Base-by-base conservation (phyloP, 2,113 vertebrate species). In the Microcebus jonahi region DNA sequence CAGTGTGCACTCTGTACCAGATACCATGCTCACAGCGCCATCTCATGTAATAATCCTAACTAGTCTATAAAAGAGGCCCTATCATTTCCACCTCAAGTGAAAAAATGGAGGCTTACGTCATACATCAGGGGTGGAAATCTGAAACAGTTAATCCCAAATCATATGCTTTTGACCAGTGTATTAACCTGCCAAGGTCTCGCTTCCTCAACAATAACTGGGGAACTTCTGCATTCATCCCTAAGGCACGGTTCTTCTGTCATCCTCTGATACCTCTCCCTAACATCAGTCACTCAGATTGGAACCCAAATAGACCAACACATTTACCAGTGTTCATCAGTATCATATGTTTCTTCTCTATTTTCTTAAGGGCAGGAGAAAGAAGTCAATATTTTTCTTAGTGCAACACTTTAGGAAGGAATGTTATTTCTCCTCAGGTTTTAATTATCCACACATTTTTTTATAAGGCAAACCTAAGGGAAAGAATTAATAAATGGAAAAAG, bases 401-500 rank as follows among this genome's bases (percentile, higher is more conserved):
- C 4, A 94, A 81, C 34, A 67, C 10, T 50, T 96, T n/a, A 93
- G 39, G 36, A 96, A 94, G 6, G 2, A 89, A 8, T 93, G 17
- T 71, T 96, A 87, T 89, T 92, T 93, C 45, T 73, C 29, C 3
- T 42, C 10, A 57, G 45, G 34, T 89, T 96, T 97, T 97, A 97
- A 95, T 96, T 94, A 97, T 36, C 23, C 17, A 59, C 13, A 83
- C 10, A 6, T 83, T 59, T 17, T 17, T 48, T 90, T 80, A 68
- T 50, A 97, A 83, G 42, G 12, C 36, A 95, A 97, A 89, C 73
- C 86, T 93, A 91, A 76, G 89, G 77, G 94, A 76, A 89, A 90
- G 42, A 81, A 77, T 94, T 95, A 98, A 97, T 89, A 97, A 94
- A 94, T 96, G 68, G 42, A 95, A 80, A 87, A 75, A 89, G 36